These are phyloP conservation scores for Macropus fuliginosus DNA, from an alignment of 2,797 vertebrate genomes.

Conservation along the genomic window DNA sequence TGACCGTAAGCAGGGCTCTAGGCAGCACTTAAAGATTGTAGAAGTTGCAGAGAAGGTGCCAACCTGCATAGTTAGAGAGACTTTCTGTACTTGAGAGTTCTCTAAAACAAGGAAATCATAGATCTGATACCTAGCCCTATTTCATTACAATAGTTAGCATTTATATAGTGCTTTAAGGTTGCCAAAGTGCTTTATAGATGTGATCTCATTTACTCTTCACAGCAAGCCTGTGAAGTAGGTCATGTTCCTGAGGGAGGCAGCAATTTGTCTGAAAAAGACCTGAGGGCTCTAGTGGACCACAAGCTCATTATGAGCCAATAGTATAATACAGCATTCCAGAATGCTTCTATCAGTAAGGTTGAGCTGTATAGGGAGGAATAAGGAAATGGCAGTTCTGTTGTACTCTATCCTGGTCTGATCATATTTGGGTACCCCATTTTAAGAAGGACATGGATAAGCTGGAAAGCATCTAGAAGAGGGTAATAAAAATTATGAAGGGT, in stretches of 20 bases:
- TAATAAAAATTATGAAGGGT: background rate
- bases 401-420: background rate
- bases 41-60: background rate
- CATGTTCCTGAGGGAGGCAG: background rate
- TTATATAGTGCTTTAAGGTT: background rate
- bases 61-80: background rate
- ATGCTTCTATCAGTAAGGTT: background rate
- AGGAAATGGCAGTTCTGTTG: background rate
- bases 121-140: background rate
- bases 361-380: background rate
- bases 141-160: background rate
- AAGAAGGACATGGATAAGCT: background rate
- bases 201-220: background rate
- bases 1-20: background rate
- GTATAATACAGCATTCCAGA: background rate
- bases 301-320: background rate
- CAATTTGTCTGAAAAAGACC: background rate
- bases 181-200: background rate
- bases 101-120: background rate
- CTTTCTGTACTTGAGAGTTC: background rate
- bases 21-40: background rate
- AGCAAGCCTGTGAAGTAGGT: background rate
- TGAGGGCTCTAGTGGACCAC: background rate
- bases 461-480: background rate
- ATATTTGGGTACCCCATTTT: background rate